Evolutionary conservation across 2,888 invertebrate species (phyloP).

Genomic region (Elegia similella): DNA sequence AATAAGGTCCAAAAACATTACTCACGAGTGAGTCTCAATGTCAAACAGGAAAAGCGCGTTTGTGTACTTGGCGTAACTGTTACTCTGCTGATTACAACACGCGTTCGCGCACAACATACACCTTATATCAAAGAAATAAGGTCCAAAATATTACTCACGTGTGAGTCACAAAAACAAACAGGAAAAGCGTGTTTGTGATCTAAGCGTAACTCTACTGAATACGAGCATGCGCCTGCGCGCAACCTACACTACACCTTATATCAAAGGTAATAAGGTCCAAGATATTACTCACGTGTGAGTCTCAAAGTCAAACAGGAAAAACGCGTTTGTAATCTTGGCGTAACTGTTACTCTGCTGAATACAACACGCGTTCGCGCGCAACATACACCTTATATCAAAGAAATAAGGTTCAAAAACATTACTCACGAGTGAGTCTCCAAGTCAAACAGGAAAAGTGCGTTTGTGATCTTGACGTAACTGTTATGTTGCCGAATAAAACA

Average conservation of each 20-base stretch:
- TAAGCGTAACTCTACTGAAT: slow-evolving; percentile 96
- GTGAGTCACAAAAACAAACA: slow-evolving; percentile 93
- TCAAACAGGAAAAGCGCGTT: too few relatives aligned
- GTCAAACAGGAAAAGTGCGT: slow-evolving; percentile 96
- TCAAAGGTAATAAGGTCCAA: neutral
- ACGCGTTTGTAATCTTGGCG: slow-evolving; percentile 96
- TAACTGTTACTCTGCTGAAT: slow-evolving; percentile 98
- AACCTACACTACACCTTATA: neutral
- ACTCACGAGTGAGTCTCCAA: slow-evolving; percentile 91
- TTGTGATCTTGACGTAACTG: slow-evolving; percentile 98
- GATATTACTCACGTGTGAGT: slow-evolving; percentile 85
- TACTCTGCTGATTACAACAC: slow-evolving; percentile 99
- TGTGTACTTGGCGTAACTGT: too few relatives aligned
- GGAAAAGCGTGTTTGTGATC: slow-evolving; percentile 97
- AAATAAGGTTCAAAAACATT: neutral
- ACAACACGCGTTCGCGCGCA: slow-evolving; percentile 96
- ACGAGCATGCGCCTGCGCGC: too few relatives aligned
- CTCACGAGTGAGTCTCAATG: too few relatives aligned
- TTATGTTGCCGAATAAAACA: too few relatives aligned
- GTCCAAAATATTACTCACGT: slow-evolving; percentile 76
- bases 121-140: neutral
- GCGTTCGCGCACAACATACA: slow-evolving; percentile 92
- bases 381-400: slow-evolving; percentile 72
- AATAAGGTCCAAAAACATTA: too few relatives aligned
- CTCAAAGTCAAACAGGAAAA: slow-evolving; percentile 96